Conservation (phyloP, 92 coral and sea anemone species). For the Epizoanthus fatuus region DNA sequence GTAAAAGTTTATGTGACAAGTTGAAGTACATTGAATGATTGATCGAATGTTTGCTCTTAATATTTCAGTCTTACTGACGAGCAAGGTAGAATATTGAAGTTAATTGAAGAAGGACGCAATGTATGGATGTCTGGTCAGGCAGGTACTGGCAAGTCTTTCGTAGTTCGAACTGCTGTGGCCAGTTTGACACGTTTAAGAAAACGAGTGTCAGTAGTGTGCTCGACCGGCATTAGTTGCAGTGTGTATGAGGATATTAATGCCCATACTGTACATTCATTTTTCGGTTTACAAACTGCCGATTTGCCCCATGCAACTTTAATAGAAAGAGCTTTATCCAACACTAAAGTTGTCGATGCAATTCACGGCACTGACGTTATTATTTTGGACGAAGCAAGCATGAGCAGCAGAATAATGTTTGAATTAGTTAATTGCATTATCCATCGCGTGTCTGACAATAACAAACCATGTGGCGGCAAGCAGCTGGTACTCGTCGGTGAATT, state of each 20-base stretch:
- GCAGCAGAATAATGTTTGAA: constrained; percentile 37
- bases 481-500: constrained; percentile 33
- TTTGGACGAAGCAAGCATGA: constrained; percentile 38
- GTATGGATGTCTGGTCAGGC: constrained; percentile 33
- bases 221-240: constrained; percentile 26
- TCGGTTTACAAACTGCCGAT: constrained; percentile 31
- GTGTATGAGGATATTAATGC: constrained; percentile 16
- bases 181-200: constrained; percentile 6
- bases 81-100: no score
- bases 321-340: constrained; percentile 4
- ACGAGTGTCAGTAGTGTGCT: constrained; percentile 4
- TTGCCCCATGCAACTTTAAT: constrained; percentile 23
- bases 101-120: constrained; percentile 14
- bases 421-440: constrained; percentile 15
- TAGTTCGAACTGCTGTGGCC: constrained; percentile 3
- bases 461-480: constrained; percentile 33
- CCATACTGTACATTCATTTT: constrained; percentile 28
- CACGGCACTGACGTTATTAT: constrained; percentile 4
- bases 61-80: no score
- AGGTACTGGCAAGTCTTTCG: constrained; percentile 32
- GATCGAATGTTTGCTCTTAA: no score
- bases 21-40: no score
- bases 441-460: background rate
- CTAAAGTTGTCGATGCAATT: constrained; percentile 5
- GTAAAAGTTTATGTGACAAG: no score